Evolutionary conservation across 2,888 invertebrate genomes (phyloP).

Genomic region (Lasioglossum pauxillum): DNA sequence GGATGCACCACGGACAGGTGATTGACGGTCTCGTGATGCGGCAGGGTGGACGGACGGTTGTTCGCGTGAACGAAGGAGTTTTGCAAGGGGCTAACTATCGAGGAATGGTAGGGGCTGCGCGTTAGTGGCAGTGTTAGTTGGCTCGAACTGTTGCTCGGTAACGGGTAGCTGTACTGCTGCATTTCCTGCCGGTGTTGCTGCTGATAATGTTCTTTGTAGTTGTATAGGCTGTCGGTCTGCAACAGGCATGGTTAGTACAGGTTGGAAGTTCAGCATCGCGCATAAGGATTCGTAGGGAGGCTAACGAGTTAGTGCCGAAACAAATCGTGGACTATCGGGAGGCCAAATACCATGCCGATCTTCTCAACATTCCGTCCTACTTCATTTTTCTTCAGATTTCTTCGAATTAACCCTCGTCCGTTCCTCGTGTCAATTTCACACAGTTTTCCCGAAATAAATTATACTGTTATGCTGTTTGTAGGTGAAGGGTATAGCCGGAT

Average conservation of each 20-base stretch:
- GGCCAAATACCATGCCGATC: slow-evolving; percentile 38
- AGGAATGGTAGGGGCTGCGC: slow-evolving; percentile 81
- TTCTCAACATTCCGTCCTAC: too few species aligned
- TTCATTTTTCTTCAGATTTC: too few species aligned
- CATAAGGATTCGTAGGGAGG: slow-evolving; percentile 2
- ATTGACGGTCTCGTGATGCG: slow-evolving; percentile 63
- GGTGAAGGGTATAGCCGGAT: too few species aligned
- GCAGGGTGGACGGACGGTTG: slow-evolving; percentile 73
- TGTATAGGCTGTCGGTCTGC: slow-evolving; percentile 83
- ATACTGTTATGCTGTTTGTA: too few species aligned
- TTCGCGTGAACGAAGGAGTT: slow-evolving; percentile 79
- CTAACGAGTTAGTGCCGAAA: slow-evolving; percentile 43
- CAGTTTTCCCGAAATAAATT: too few species aligned
- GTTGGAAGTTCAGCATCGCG: slow-evolving; percentile 52
- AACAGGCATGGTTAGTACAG: slow-evolving; percentile 80
- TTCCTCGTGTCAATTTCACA: too few species aligned
- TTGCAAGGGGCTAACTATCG: slow-evolving; percentile 81
- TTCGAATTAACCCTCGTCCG: too few species aligned
- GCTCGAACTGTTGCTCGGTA: slow-evolving; percentile 82
- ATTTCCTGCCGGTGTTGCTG: slow-evolving; percentile 82
- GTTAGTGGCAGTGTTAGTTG: slow-evolving; percentile 83
- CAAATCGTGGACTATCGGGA: slow-evolving; percentile 19
- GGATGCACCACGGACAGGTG: slow-evolving; percentile 67
- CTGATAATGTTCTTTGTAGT: slow-evolving; percentile 83
- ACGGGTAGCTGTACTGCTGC: slow-evolving; percentile 84